Percentiles rank a stretch among this genome's conserved stretches.
These are phyloP conservation scores for Xylota segnis DNA, from an alignment of 2,888 invertebrate species.

Conservation along the genomic window DNA sequence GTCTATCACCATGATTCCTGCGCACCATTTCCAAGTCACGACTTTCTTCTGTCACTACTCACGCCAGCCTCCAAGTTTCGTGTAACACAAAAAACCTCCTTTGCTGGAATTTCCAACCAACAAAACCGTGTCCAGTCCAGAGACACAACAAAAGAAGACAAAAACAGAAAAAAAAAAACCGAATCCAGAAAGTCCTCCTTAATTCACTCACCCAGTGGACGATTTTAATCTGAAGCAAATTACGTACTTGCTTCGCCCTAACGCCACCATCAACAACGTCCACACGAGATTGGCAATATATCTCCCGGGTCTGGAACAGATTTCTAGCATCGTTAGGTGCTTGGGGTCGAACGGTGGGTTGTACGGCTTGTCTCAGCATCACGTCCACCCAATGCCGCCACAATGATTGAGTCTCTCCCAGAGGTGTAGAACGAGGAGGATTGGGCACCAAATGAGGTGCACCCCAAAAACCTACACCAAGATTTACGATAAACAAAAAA, in stretches of 20 bases:
- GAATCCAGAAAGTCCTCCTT: slow-evolving; percentile 53
- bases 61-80: slow-evolving; percentile 43
- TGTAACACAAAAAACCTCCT: slow-evolving; percentile 36
- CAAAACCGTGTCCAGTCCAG: slow-evolving; percentile 2
- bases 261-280: slow-evolving; percentile 72
- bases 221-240: slow-evolving; percentile 75
- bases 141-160: no score
- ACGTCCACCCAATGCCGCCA: slow-evolving; percentile 46
- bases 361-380: slow-evolving; percentile 45
- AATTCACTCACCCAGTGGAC: slow-evolving; percentile 67
- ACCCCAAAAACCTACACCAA: slow-evolving; percentile 47
- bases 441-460: slow-evolving; percentile 36
- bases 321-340: slow-evolving; percentile 47
- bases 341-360: slow-evolving; percentile 49
- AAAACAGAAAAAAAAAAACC: slow-evolving; percentile 24
- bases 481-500: slow-evolving; percentile 8
- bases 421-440: slow-evolving; percentile 1
- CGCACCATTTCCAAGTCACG: slow-evolving; percentile 68
- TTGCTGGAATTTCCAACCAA: not conserved
- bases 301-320: slow-evolving; percentile 51
- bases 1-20: slow-evolving; percentile 62
- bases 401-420: slow-evolving; percentile 12
- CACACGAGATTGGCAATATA: slow-evolving; percentile 62
- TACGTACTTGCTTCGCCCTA: slow-evolving; percentile 73
- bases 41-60: slow-evolving; percentile 68